A percentile compares a stretch with the other conserved stretches of the same genome.
Conservation (phyloP, 1,140 invertebrate genomes). For the Lepidurus apus region DNA sequence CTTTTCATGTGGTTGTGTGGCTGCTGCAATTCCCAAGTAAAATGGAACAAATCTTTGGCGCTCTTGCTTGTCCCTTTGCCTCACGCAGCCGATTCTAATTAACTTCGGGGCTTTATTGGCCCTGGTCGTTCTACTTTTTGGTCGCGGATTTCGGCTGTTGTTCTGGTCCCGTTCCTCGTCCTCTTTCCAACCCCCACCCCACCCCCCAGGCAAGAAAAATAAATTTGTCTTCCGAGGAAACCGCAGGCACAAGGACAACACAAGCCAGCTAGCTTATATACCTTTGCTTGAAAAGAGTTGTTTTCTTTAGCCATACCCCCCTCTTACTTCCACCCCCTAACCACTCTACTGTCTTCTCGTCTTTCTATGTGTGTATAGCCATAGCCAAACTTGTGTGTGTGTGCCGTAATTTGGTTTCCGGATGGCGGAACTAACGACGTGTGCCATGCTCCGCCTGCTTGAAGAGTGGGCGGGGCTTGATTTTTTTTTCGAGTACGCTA, state of each 20-base stretch:
- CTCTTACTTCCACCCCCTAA: neutral
- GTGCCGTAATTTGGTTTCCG: constrained; percentile 13
- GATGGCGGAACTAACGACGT: constrained; percentile 18
- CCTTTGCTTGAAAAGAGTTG: constrained; percentile 4
- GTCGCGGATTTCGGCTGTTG: neutral
- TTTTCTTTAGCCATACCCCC: neutral
- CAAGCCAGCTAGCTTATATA: neutral
- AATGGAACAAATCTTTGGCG: neutral
- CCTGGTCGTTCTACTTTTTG: neutral
- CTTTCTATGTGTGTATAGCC: neutral
- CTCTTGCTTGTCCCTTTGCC: neutral
- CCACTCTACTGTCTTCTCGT: neutral
- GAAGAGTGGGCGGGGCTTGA: constrained; percentile 8
- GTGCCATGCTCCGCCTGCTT: neutral
- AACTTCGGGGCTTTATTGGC: constrained; percentile 12
- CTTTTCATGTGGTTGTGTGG: neutral
- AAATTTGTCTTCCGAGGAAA: neutral
- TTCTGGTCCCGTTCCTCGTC: neutral
- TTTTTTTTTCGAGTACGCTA: too few relatives aligned
- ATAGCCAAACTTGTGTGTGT: neutral
- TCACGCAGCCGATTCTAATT: constrained; percentile 10
- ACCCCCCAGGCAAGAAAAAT: neutral
- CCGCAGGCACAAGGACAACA: neutral
- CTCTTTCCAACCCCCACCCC: neutral
- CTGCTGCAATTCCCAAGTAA: neutral